Base-by-base conservation (phyloP, 2,113 vertebrate genomes). In the Lutjanus erythropterus region DNA sequence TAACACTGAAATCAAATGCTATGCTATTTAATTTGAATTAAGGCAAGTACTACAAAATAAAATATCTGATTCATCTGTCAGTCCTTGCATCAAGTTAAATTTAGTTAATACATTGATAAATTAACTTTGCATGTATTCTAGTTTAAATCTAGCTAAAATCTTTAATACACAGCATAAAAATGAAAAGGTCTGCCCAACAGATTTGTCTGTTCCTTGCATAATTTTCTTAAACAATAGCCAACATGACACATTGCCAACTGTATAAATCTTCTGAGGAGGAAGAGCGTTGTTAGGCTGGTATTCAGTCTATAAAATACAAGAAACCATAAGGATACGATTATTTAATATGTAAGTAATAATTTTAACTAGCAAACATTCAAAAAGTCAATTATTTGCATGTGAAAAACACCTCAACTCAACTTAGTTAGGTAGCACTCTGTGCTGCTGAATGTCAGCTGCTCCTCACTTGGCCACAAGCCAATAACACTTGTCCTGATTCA, bases 401-500 rank as follows among this genome's bases (percentile, higher is more conserved):
- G 50, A 15, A 25, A 31, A 68, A 76, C 35, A 75, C 19, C 6
- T 66, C 4, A 46, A 52, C 25, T 35, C 33, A 35, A 35, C n/a
- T 58, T 21, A 29, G 19, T 53, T 16, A 27, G 16, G 29, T 19
- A 41, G 12, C 1, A 0, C 25, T n/a, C 37, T 25, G n/a, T 33
- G 68, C 52, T 50, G 33, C 21, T 53, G 15, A 74, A 73, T 42
- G 41, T 3, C 47, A 21, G 4, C 21, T 50, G 47, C 16, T 73
- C 25, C 16, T 37, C 49, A 60, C 44, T 15, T 15, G 31, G 46
- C 42, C 6, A 23, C 0, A 62, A 55, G 49, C 49, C 59, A 70
- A 25, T 6, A 52, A 75, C 33, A 78, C 47, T 66, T 56, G 52
- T 76, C 82, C 27, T 39, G 39, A 75, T 67, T 77, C 62, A 72